A percentile compares a stretch with the other conserved stretches of the same genome.
These are phyloP conservation scores for Enteromius afrohamiltoni DNA, from an alignment of 2,797 vertebrate species.

Conservation along the genomic window DNA sequence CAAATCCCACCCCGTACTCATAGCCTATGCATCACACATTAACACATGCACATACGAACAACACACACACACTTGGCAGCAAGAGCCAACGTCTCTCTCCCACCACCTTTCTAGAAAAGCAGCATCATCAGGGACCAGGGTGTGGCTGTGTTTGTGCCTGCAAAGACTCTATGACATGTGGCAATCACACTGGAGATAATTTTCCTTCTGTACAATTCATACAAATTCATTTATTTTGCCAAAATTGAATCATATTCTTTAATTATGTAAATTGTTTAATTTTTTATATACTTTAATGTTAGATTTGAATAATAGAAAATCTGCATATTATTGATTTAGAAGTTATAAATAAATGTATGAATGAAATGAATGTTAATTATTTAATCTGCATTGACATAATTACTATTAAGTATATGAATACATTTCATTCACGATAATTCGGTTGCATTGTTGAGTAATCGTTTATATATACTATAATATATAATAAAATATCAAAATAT, in stretches of 20 bases:
- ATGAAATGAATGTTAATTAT: neutral
- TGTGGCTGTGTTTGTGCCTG: constrained; percentile 56
- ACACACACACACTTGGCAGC: neutral
- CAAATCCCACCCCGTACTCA: constrained; percentile 30
- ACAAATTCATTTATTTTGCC: neutral
- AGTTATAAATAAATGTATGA: neutral
- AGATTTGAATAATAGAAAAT: neutral
- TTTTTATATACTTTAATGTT: neutral
- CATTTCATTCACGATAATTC: neutral
- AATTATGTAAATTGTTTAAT: neutral
- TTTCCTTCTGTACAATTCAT: neutral
- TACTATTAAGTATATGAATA: neutral
- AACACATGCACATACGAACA: constrained; percentile 20
- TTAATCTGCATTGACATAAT: neutral
- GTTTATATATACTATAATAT: neutral
- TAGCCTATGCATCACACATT: constrained; percentile 28
- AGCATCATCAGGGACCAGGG: constrained; percentile 64
- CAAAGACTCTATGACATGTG: constrained; percentile 4
- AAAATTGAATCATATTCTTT: neutral
- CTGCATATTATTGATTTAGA: neutral
- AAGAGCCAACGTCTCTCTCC: constrained; percentile 64
- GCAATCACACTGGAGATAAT: constrained; percentile 6
- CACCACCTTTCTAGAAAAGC: constrained; percentile 63
- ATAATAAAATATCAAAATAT: neutral
- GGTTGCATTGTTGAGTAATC: neutral